Percentiles rank a stretch among this genome's conserved stretches.
These are phyloP conservation scores for Chelidonichthys spinosus DNA, from an alignment of 2,797 vertebrate species.

Conservation along the genomic window DNA sequence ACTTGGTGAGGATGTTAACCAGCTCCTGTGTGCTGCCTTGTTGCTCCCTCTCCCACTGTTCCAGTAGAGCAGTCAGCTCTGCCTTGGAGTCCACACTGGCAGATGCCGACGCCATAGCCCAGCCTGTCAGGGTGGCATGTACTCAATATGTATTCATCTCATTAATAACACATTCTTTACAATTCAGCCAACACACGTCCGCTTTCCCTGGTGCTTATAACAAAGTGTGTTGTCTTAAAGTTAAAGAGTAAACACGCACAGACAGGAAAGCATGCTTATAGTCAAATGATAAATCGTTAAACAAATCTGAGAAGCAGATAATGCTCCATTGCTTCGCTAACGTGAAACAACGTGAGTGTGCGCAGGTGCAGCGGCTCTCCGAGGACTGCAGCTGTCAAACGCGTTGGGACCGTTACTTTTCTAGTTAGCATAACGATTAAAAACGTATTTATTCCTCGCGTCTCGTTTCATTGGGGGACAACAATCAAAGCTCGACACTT, in stretches of 20 bases:
- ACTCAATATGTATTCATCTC: background rate
- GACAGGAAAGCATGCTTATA: background rate
- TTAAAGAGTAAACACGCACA: background rate
- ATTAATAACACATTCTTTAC: background rate
- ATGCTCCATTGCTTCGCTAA: conserved; percentile 13
- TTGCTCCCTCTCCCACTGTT: conserved; percentile 97
- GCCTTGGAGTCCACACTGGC: conserved; percentile 96
- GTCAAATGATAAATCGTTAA: background rate
- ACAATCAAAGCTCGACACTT: too few relatives aligned
- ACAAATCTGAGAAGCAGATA: background rate
- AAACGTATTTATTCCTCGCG: background rate
- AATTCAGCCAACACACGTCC: background rate
- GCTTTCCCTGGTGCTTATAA: too few relatives aligned
- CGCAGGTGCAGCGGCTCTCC: conserved; percentile 59
- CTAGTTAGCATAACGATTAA: background rate
- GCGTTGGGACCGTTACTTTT: background rate
- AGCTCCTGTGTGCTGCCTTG: conserved; percentile 93
- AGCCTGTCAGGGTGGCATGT: conserved; percentile 45
- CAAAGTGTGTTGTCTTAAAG: background rate
- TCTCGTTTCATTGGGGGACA: background rate
- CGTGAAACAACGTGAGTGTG: conserved; percentile 4
- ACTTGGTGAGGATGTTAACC: conserved; percentile 96
- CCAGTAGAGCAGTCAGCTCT: conserved; percentile 95
- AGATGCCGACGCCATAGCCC: conserved; percentile 81
- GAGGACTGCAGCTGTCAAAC: conserved; percentile 71